These are phyloP conservation scores for Tiaroga cobitis DNA, from an alignment of 2,797 vertebrate species.

Conservation along the genomic window DNA sequence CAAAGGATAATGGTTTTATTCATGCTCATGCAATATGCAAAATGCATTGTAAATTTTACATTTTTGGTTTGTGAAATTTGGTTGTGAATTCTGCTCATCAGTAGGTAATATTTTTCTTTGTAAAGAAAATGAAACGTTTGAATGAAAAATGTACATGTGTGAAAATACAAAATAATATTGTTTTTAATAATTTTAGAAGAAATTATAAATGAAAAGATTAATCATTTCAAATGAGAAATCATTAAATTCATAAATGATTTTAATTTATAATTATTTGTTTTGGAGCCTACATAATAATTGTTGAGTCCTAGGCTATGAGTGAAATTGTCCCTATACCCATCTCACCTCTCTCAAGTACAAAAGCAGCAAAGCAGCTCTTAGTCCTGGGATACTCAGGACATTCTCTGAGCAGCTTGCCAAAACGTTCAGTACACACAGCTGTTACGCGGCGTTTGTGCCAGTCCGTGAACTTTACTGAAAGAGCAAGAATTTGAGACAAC, in stretches of 20 bases:
- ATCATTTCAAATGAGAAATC: background rate
- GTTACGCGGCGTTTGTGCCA: constrained; percentile 75
- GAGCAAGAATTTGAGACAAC: background rate
- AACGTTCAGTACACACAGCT: constrained; percentile 71
- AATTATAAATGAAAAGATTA: background rate
- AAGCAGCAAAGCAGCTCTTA: constrained; percentile 78
- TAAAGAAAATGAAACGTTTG: background rate
- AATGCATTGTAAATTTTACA: background rate
- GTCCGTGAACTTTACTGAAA: constrained; percentile 66
- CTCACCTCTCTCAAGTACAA: constrained; percentile 75
- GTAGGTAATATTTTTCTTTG: background rate
- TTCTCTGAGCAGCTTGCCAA: constrained; percentile 74
- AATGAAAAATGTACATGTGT: background rate
- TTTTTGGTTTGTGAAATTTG: background rate
- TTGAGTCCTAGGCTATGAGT: too few species aligned
- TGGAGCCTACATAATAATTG: too few species aligned
- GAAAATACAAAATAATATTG: background rate
- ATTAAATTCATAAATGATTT: too few species aligned
- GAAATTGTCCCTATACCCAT: background rate
- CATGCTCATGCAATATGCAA: background rate
- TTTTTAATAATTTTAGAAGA: background rate
- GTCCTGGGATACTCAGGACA: constrained; percentile 68
- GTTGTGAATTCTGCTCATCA: background rate
- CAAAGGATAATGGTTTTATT: background rate
- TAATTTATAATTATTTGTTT: too few species aligned